These are phyloP conservation scores for Helogale parvula DNA, from an alignment of 2,113 vertebrate genomes.

Conservation along the genomic window DNA sequence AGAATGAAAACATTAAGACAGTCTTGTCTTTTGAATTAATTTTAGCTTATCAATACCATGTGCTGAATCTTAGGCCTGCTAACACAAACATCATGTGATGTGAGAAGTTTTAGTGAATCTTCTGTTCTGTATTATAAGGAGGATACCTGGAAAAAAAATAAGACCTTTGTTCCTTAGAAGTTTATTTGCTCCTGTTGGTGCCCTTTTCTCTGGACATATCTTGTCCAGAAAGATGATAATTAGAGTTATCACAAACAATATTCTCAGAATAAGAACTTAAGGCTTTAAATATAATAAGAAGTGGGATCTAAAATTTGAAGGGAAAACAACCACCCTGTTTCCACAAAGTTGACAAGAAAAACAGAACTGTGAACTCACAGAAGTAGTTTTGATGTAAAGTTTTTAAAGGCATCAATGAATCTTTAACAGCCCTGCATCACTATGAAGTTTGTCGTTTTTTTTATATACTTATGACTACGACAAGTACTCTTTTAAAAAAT, in stretches of 20 bases:
- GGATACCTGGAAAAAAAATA: background rate
- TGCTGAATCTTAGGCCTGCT: conserved; percentile 54
- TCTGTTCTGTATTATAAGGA: background rate
- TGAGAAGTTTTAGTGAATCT: background rate
- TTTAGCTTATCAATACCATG: conserved; percentile 67
- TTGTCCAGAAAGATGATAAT: background rate
- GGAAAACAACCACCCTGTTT: background rate
- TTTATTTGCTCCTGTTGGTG: background rate
- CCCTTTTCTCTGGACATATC: background rate
- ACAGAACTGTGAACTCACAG: background rate
- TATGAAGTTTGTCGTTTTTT: background rate
- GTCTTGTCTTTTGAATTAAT: conserved; percentile 53
- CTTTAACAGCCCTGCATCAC: conserved; percentile 43
- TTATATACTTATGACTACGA: conserved; percentile 5
- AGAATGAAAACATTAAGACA: conserved; percentile 23
- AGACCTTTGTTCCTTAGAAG: background rate
- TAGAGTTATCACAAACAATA: conserved; percentile 7
- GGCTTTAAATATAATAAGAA: conserved; percentile 53
- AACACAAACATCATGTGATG: conserved; percentile 11
- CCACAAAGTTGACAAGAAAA: conserved; percentile 38
- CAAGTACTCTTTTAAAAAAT: conserved; percentile 16
- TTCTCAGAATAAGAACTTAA: conserved; percentile 56
- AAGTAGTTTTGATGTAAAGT: conserved; percentile 11
- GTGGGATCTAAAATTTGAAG: background rate
- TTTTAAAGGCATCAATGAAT: conserved; percentile 62